These are phyloP conservation scores for Copsychus sechellarum DNA, from an alignment of 2,113 vertebrate species.

Conservation along the genomic window DNA sequence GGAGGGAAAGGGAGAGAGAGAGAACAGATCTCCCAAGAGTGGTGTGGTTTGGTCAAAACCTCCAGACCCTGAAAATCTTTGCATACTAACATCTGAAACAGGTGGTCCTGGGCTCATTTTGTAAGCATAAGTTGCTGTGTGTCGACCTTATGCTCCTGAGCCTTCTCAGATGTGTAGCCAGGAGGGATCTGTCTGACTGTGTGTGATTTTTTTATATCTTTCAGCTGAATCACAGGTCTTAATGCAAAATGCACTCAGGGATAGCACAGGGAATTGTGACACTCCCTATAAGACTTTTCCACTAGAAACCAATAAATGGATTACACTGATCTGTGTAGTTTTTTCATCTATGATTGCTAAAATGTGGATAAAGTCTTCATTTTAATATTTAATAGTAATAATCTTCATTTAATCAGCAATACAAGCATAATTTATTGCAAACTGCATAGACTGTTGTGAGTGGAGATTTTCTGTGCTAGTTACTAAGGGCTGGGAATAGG, in stretches of 20 bases:
- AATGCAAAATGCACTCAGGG: conserved; percentile 54
- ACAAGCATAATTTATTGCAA: not conserved
- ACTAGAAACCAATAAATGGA: conserved; percentile 55
- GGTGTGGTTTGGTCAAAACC: conserved; percentile 26
- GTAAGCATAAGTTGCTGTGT: conserved; percentile 17
- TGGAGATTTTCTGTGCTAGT: not conserved
- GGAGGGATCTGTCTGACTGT: conserved; percentile 35
- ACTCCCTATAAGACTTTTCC: conserved; percentile 13
- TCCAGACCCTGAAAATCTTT: conserved; percentile 36
- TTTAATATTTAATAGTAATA: conserved; percentile 28
- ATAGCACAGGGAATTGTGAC: conserved; percentile 25
- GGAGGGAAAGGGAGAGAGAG: not conserved
- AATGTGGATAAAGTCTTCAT: not conserved
- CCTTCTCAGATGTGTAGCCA: conserved; percentile 53
- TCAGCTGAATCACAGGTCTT: conserved; percentile 62
- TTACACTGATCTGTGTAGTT: conserved; percentile 4
- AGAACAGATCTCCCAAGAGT: not conserved
- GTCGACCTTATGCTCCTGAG: conserved; percentile 37
- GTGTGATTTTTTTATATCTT: conserved; percentile 59
- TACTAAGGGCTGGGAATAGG: not conserved
- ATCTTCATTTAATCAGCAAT: conserved; percentile 20
- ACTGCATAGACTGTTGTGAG: not conserved
- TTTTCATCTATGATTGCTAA: not conserved
- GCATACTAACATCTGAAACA: conserved; percentile 52
- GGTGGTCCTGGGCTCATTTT: conserved; percentile 56